Evolutionary conservation across 2,113 vertebrate genomes (phyloP).

Genomic region (Alaudala cheleensis): DNA sequence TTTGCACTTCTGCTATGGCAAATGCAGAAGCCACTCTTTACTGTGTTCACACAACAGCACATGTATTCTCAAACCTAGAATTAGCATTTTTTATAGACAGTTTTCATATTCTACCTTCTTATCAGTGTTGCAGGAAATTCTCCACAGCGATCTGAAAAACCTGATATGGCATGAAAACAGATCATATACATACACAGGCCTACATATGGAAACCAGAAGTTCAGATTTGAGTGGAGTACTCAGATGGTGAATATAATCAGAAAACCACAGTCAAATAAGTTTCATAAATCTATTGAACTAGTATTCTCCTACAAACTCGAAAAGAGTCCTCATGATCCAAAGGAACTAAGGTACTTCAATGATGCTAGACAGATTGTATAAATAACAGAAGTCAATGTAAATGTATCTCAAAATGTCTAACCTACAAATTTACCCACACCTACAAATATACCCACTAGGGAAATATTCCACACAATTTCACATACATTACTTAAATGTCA

Average conservation of each 20-base stretch:
- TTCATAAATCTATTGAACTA: neutral
- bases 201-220: neutral
- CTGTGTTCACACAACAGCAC: neutral
- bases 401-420: neutral
- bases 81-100: neutral
- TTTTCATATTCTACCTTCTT: neutral
- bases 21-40: neutral
- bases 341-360: neutral
- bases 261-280: neutral
- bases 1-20: neutral
- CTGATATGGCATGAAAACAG: neutral
- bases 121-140: neutral
- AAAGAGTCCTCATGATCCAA: neutral
- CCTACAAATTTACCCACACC: neutral
- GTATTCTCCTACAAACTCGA: neutral
- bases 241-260: neutral
- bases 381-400: neutral
- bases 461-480: neutral
- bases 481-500: neutral
- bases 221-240: neutral
- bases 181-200: accelerated
- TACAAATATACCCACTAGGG: neutral
- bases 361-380: neutral
- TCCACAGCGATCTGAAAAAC: neutral
- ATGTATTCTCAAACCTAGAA: neutral